Conservation (phyloP, 2,888 invertebrate genomes). For the Tetragonula carbonaria region DNA sequence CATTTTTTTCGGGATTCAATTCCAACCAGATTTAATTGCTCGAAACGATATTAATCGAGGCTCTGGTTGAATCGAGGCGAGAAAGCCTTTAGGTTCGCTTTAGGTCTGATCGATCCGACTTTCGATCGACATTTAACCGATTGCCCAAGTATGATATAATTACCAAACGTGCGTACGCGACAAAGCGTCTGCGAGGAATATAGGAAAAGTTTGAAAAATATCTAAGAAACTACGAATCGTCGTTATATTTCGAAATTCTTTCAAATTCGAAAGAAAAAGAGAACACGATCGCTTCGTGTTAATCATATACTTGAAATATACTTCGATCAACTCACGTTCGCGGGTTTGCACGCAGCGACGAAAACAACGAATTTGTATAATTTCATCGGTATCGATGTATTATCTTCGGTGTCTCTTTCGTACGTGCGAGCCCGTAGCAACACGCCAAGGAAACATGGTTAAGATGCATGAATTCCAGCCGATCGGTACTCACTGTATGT, state of each 20-base stretch:
- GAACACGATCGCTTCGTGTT: neutral
- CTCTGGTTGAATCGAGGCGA: neutral
- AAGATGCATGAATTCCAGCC: constrained; percentile 37
- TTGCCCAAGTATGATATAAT: neutral
- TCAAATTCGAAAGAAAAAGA: too few species aligned
- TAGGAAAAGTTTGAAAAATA: neutral
- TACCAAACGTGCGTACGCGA: neutral
- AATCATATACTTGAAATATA: neutral
- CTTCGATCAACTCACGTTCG: neutral
- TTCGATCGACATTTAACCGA: neutral
- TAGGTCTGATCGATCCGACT: neutral
- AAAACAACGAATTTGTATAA: constrained; percentile 18
- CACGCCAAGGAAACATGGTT: constrained; percentile 37
- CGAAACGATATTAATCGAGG: neutral
- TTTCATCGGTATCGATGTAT: constrained; percentile 14
- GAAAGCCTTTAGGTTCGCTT: neutral
- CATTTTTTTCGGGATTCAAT: constrained; percentile 22
- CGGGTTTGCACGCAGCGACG: too few species aligned
- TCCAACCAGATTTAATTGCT: neutral
- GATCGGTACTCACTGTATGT: constrained; percentile 39
- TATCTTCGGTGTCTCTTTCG: neutral
- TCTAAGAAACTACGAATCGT: too few species aligned
- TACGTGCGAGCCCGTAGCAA: constrained; percentile 17
- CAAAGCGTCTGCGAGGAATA: neutral
- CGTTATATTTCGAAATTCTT: too few species aligned